These are phyloP conservation scores for Melipona beecheii DNA, from an alignment of 2,888 invertebrate genomes.

Conservation along the genomic window DNA sequence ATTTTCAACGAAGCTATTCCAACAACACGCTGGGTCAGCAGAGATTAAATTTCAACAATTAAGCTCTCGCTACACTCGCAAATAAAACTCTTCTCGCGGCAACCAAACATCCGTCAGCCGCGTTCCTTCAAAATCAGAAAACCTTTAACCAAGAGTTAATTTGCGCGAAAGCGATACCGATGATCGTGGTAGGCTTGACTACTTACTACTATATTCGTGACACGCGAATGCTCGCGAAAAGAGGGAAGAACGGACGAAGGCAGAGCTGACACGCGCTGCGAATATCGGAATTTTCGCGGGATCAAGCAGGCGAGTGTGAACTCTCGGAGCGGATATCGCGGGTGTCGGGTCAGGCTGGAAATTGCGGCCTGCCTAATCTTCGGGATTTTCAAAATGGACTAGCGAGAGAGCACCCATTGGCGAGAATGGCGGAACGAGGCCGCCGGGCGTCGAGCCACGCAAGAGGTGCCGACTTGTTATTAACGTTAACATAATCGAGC, in stretches of 20 bases:
- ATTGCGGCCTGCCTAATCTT: constrained; percentile 63
- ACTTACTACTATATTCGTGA: not conserved
- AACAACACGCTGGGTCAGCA: no score
- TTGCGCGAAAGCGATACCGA: not conserved
- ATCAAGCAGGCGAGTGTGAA: constrained; percentile 5
- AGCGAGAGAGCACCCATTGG: constrained; percentile 10
- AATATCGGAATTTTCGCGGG: constrained; percentile 22
- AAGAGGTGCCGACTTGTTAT: constrained; percentile 75
- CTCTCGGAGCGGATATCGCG: constrained; percentile 23
- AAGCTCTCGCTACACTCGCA: no score
- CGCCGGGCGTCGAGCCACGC: constrained; percentile 51
- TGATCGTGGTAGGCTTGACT: not conserved
- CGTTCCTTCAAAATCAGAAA: not conserved
- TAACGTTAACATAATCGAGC: constrained; percentile 73
- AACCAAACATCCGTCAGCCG: not conserved
- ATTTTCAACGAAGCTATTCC: no score
- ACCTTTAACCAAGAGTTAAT: not conserved
- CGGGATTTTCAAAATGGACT: constrained; percentile 59
- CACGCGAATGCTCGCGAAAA: not conserved
- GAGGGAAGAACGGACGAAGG: no score
- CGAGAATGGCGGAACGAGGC: constrained; percentile 31
- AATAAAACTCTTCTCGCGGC: no score
- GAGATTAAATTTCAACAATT: no score
- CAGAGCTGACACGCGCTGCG: not conserved
- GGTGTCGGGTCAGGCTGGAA: constrained; percentile 30